Evolutionary conservation across 2,113 vertebrate species (phyloP).

Genomic region (Crotalus horridus): DNA sequence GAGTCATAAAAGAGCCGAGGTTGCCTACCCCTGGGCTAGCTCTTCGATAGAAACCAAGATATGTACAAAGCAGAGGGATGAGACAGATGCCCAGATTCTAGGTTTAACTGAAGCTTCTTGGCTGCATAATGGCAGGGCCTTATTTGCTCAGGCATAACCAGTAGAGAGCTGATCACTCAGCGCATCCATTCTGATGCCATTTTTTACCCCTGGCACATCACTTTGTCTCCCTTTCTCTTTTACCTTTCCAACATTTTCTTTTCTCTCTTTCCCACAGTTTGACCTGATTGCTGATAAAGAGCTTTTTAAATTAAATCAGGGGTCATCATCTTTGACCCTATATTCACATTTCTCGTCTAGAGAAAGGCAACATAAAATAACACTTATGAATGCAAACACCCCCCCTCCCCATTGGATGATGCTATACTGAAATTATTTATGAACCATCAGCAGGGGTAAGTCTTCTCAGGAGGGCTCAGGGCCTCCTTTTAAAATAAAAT

Average conservation of each 20-base stretch:
- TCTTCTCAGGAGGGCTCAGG: not conserved
- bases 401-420: not conserved
- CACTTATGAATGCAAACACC: not conserved
- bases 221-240: not conserved
- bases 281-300: not conserved
- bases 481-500: not conserved
- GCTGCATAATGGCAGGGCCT: not conserved
- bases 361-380: not conserved
- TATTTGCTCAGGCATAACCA: not conserved
- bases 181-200: not conserved
- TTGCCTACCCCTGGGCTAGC: no score
- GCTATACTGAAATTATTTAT: not conserved
- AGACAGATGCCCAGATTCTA: not conserved
- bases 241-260: not conserved
- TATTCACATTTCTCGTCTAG: not conserved
- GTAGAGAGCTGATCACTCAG: not conserved
- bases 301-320: not conserved
- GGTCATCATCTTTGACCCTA: not conserved
- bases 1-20: no score
- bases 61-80: not conserved
- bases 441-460: not conserved
- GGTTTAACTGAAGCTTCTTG: not conserved
- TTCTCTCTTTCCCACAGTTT: not conserved
- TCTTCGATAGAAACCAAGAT: not conserved
- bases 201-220: not conserved